Base-by-base conservation (phyloP, 2,113 vertebrate species). In the Siphamia tubifer region DNA sequence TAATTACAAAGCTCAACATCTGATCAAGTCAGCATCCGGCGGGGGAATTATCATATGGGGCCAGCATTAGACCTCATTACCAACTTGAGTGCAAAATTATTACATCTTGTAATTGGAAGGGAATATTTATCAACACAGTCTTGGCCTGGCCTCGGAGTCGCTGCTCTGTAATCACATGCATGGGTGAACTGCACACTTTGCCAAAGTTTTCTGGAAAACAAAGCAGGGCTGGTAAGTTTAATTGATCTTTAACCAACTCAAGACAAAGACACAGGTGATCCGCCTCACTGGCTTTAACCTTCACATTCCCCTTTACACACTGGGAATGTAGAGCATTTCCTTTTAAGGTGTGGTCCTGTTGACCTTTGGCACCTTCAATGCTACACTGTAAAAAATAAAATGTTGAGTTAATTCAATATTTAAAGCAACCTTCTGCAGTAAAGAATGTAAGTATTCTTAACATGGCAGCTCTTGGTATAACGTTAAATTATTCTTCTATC, bases 41-140 rank as follows among this genome's bases (percentile, higher is more conserved):
- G 92, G 95, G 95, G 95, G 79, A 53, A 96, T 97, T 96, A 96
- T 94, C 92, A 90, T 90, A 93, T 89, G 48, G 94, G 92, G 87
- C 87, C 70, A 94, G 95, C 94, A 96, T 98, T 98, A 98, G 94
- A 98, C 95, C 95, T 97, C 96, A 98, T 98, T 98, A 98, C 94
- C 92, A 93, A 92, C 94, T 87, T 91, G 93, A 96, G 90, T 93
- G 95, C 95, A 94, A 93, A 96, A 96, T 97, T 96, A 98, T 97
- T 95, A 96, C 96, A 95, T 95, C 92, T 95, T 95, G 95, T 97
- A 96, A 97, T 97, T 97, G 95, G 95, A 96, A 94, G 95, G 94
- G 93, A 94, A 95, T 94, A 94, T 96, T 92, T 89, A 87, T 88
- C 90, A 86, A 80, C 87, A 65, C 74, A 85, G 84, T 65, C 52